Evolutionary conservation across 2,888 invertebrate species (phyloP), one percentile per base, ranked within the genome.

Genomic region (Phania funesta): DNA sequence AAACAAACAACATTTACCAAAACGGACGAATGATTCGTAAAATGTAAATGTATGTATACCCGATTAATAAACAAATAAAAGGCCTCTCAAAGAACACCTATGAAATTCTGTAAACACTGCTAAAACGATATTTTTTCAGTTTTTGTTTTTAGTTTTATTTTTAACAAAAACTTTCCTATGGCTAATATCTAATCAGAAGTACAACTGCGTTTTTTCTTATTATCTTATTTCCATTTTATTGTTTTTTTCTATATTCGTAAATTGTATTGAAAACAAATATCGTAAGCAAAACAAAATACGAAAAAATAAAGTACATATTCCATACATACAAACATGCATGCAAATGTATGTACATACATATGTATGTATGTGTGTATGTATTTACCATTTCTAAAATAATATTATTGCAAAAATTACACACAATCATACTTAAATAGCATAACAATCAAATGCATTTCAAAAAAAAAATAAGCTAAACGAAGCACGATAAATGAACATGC

Each of bases 271-370:
- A 70, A 75, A 65, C 80, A 80, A 74, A 80, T 41, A 64, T 56
- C 20, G 24, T 35, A 75, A 70, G 24, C 80, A 80, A 80, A 80
- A 75, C 80, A 80, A 77, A 81, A 70, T 48, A 32, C 0, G 16
- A 60, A 68, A 81, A n/a, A 50, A 68, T 29, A 73, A 71, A 76
- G 16, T 26, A 44, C 7, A 5, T 50, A 26, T 13, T n/a, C n/a
- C n/a, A 13, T 24, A 32, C 48, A 41, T 41, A 41, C 4, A 13
- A 2, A 41, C 41, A 44, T 44, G 20, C 3, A 6, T 46, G 11
- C 9, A 20, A 11, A 46, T 46, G 8, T 46, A 22, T 3, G n/a
- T 20, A 20, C 20, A 20, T 9, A 20, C 3, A n/a, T 46, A 22
- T 11, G 0, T 26, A 50, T 20, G 13, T 22, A 22, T 24, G 6